These are phyloP conservation scores for Augochlora pura DNA, from an alignment of 1,140 invertebrate species.

Conservation along the genomic window DNA sequence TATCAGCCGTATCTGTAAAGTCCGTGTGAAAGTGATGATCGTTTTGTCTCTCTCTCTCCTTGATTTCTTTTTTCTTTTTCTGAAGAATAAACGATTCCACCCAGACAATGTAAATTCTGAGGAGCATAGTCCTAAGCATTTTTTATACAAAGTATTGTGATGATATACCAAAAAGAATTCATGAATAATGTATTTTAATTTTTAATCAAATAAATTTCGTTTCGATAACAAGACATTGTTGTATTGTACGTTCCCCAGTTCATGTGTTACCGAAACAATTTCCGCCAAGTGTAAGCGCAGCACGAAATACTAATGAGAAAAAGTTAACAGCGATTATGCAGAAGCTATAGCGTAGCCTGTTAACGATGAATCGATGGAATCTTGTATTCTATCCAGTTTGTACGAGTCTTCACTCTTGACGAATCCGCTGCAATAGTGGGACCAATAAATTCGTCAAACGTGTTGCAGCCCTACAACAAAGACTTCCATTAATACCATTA, in stretches of 20 bases:
- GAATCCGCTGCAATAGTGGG: constrained; percentile 69
- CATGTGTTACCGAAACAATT: not conserved
- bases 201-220: constrained; percentile 69
- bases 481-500: not conserved
- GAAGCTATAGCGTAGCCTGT: too few relatives aligned
- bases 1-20: constrained; percentile 10
- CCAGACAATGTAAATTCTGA: constrained; percentile 46
- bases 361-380: not conserved
- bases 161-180: constrained; percentile 58
- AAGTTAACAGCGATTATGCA: not conserved
- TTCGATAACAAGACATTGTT: constrained; percentile 38
- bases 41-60: constrained; percentile 1
- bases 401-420: constrained; percentile 30
- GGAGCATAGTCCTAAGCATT: constrained; percentile 61
- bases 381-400: not conserved
- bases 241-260: not conserved
- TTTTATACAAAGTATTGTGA: constrained; percentile 66
- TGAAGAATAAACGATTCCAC: constrained; percentile 47
- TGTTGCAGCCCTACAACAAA: constrained; percentile 66
- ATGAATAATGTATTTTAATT: constrained; percentile 68
- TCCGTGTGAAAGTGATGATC: constrained; percentile 37
- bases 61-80: not conserved
- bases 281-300: not conserved
- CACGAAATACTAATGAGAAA: not conserved
- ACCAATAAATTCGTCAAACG: constrained; percentile 68